A percentile compares a stretch with the other conserved stretches of the same genome.
phyloP scores from a whole-genome alignment of 2,113 vertebrate species.

The Trochalopteron elliotii region DNA sequence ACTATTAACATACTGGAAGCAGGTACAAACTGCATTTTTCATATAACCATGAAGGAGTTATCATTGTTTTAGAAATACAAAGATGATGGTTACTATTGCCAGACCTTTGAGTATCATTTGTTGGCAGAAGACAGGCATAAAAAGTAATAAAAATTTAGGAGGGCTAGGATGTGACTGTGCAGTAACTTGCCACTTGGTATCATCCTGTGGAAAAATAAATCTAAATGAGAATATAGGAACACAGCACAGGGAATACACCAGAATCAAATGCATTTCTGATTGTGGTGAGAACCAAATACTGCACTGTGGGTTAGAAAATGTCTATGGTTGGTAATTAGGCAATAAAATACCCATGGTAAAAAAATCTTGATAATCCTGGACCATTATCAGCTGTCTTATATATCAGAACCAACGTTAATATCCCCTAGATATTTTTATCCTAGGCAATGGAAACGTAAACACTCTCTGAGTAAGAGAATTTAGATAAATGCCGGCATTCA shows the following conservation, averaged over 20 bases:
- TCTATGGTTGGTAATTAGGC: neutral
- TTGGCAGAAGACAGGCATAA: neutral
- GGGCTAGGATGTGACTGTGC: neutral
- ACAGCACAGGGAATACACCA: neutral
- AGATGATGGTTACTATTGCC: neutral
- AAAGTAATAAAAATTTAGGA: neutral
- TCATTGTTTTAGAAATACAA: neutral
- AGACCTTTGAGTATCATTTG: neutral
- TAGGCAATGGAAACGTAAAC: neutral
- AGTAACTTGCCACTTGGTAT: neutral
- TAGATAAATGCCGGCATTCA: neutral
- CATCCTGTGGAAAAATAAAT: neutral
- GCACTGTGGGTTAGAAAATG: neutral
- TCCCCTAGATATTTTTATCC: neutral
- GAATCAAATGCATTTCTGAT: neutral
- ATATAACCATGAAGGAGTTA: neutral
- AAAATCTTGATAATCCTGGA: neutral
- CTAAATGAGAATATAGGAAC: neutral
- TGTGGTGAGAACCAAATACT: neutral
- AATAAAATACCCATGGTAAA: neutral
- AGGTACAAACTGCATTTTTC: neutral
- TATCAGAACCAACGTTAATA: neutral
- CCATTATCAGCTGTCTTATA: neutral
- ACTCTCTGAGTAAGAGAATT: neutral
- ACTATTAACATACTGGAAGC: neutral